Base-by-base conservation (phyloP, 2,113 vertebrate species). In the Ameiurus melas region DNA sequence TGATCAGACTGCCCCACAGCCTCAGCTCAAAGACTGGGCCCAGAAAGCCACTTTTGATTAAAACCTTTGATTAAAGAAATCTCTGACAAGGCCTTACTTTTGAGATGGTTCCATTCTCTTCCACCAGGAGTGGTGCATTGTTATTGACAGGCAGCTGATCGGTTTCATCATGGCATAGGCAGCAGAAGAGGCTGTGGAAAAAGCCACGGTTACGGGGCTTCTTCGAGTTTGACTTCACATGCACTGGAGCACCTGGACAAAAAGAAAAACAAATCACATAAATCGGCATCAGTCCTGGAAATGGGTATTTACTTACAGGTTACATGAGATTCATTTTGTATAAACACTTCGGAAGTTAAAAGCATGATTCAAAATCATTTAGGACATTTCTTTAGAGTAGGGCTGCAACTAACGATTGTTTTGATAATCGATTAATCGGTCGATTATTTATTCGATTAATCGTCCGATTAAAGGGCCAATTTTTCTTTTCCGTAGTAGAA, bases 131-230 rank as follows among this genome's bases (percentile, higher is more conserved):
- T 4, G 95, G 96, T 1, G 93, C 91, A n/a, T 96, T 96, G 70
- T 95, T 96, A 88, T 97, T 97, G 39, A 94, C 92, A 0, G 95
- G 93, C 43, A 94, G 90, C 6, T 95, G 90, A 71, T 97, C 96
- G 0, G 95, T 89, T 84, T 96, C 96, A 4, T 97, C 95, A 60
- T 94, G 94, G 84, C 96, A 96, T 55, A 97, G 91, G 55, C 96
- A 97, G 94, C 96, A 97, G 93, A 96, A 96, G 6, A 98, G 94
- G 0, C 96, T 95, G 71, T 93, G 94, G 90, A 97, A 91, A 85
- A 97, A 94, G 43, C 96, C 95, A 90, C 95, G 93, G 51, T 92
- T 94, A 68, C 94, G 94, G 82, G 95, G 95, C 91, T 97, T 97
- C 94, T 96, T 96, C 53, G 96, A 95, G 58, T 94, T 90, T 1